Evolutionary conservation across 2,888 invertebrate genomes (phyloP), one percentile per base, ranked within the genome.

Genomic region (Fabriciana adippe): DNA sequence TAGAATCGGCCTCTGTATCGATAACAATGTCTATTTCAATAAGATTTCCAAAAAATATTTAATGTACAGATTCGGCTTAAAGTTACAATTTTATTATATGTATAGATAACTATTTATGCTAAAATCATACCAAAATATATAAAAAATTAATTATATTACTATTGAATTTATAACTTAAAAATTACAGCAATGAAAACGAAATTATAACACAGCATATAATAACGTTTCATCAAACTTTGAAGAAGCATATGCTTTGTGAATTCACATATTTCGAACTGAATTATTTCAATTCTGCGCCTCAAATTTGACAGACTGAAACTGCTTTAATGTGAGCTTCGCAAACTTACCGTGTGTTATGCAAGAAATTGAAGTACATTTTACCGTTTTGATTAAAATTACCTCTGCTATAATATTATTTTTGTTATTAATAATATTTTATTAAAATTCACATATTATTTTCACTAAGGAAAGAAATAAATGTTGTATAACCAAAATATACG

Each of bases 271-370:
- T 21, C 53, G 21, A 50, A 53, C 18, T 21, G 18, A 61, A 61
- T 61, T 51, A 61, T 53, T 61, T 51, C 51, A 53, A 61, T 74
- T 74, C 68, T 60, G 53, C 72, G 54, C 53, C 67, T 73, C 68
- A 66, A 76, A 73, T 73, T 75, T 73, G 67, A 72, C 63, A 67
- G 69, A 69, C 62, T 71, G 64, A 70, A 72, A 70, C 69, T 68
- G 68, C 61, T 70, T 68, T 69, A 60, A 66, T 67, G 63, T 13
- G 57, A 60, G 62, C 56, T 55, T 35, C 63, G 68, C 61, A 15
- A 61, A 61, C 51, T 61, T 61, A 4, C 15, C n/a, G 31, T 59
- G 18, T 41, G 61, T 51, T 53, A 21, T 51, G 41, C 35, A 50
- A 5, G 14, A 41, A 61, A 35, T 41, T 51, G 11, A 51, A 50